Evolutionary conservation across 2,113 vertebrate species (phyloP).

Genomic region (Chloroceryle aenea): DNA sequence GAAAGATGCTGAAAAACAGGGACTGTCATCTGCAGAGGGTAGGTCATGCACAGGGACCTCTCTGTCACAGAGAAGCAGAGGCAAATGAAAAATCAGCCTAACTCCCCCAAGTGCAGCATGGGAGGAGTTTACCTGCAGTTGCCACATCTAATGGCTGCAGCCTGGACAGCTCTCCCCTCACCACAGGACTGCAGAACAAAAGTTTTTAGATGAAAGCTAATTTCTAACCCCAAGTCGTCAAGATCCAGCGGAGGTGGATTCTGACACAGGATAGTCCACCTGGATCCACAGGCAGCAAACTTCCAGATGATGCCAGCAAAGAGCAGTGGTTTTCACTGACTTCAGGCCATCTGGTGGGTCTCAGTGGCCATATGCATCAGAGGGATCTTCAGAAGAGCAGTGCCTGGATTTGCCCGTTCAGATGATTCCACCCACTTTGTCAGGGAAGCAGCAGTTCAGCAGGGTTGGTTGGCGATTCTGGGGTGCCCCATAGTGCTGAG

Average conservation of each 20-base stretch:
- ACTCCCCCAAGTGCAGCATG: neutral
- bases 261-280: neutral
- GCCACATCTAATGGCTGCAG: neutral
- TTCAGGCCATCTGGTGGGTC: neutral
- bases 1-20: neutral
- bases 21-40: neutral
- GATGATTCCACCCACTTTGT: rapidly evolving
- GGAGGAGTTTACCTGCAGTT: neutral
- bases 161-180: neutral
- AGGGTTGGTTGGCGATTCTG: neutral
- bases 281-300: neutral
- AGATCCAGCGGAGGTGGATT: no score
- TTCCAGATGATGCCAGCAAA: neutral
- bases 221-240: neutral
- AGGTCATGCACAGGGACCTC: neutral
- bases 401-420: neutral
- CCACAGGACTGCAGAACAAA: neutral
- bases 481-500: neutral
- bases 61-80: neutral
- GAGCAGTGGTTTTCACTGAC: rapidly evolving
- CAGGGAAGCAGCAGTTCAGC: neutral
- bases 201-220: neutral
- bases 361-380: neutral
- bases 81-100: neutral
- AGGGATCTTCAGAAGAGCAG: neutral